These are phyloP conservation scores for Lepus europaeus DNA, from an alignment of 2,113 vertebrate species.

Conservation along the genomic window DNA sequence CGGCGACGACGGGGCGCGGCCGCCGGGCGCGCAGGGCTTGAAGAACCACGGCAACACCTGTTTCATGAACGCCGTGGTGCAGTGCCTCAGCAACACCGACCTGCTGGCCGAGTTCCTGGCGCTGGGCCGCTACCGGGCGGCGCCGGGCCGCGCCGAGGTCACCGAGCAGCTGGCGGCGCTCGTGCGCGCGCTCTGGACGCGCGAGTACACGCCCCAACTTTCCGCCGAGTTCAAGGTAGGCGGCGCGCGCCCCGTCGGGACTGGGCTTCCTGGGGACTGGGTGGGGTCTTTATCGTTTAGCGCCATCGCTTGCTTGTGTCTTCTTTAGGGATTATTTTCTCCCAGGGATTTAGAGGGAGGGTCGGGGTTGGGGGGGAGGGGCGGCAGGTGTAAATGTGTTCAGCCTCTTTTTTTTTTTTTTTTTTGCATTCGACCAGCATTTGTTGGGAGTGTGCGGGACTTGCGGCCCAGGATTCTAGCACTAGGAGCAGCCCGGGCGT, in stretches of 20 bases:
- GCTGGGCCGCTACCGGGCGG: slow-evolving; percentile 90
- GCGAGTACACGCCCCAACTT: slow-evolving; percentile 95
- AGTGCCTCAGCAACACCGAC: slow-evolving; percentile 97
- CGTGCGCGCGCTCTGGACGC: slow-evolving; percentile 95
- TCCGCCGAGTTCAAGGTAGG: slow-evolving; percentile 97
- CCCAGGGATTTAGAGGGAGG: background rate
- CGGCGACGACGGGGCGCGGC: slow-evolving; percentile 90
- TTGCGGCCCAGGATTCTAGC: background rate
- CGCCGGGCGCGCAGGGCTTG: slow-evolving; percentile 93
- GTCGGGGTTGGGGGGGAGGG: background rate
- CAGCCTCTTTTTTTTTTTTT: background rate
- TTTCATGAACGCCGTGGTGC: slow-evolving; percentile 98
- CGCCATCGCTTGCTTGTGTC: background rate
- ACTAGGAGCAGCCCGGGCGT: no score
- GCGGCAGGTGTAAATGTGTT: background rate
- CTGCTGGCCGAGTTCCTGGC: slow-evolving; percentile 95
- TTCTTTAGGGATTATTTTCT: slow-evolving; percentile 20
- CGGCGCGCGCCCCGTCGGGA: background rate
- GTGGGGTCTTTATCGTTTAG: no score
- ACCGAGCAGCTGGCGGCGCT: slow-evolving; percentile 94
- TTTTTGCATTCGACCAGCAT: background rate
- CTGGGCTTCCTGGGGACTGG: background rate
- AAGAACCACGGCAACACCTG: slow-evolving; percentile 98
- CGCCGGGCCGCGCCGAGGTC: slow-evolving; percentile 88
- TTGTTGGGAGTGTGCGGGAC: background rate